A percentile compares a stretch with the other conserved stretches of the same genome.
Evolutionary conservation across 2,113 vertebrate genomes (phyloP).

Genomic region (Nestor notabilis): DNA sequence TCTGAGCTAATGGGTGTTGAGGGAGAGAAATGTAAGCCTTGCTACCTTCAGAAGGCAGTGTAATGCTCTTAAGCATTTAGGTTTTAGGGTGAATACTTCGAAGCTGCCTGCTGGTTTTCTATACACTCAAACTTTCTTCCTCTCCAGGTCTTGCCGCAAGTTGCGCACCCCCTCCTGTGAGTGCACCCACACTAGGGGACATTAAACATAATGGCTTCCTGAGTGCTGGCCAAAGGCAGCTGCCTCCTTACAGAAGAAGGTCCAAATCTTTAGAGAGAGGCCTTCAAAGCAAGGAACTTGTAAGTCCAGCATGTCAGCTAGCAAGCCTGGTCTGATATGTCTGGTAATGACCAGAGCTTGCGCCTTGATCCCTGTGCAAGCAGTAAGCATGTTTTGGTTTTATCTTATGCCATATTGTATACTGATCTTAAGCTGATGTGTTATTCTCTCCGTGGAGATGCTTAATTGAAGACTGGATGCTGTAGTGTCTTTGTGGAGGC

Average conservation of each 20-base stretch:
- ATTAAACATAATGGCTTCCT: background rate
- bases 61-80: background rate
- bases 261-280: constrained; percentile 10
- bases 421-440: background rate
- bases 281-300: constrained; percentile 5
- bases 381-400: background rate
- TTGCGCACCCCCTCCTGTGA: background rate
- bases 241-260: background rate
- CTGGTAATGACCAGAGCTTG: background rate
- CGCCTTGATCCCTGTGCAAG: background rate
- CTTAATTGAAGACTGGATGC: background rate
- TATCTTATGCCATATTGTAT: background rate
- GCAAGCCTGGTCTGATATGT: background rate
- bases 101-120: background rate
- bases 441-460: background rate
- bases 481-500: background rate
- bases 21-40: background rate
- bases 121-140: background rate
- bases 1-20: background rate
- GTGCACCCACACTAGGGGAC: background rate
- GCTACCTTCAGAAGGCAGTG: background rate
- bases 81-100: background rate
- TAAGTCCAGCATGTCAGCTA: background rate
- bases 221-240: background rate
- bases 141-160: background rate